Evolutionary conservation across 2,797 vertebrate genomes (phyloP).

Genomic region (Geotrypetes seraphini): DNA sequence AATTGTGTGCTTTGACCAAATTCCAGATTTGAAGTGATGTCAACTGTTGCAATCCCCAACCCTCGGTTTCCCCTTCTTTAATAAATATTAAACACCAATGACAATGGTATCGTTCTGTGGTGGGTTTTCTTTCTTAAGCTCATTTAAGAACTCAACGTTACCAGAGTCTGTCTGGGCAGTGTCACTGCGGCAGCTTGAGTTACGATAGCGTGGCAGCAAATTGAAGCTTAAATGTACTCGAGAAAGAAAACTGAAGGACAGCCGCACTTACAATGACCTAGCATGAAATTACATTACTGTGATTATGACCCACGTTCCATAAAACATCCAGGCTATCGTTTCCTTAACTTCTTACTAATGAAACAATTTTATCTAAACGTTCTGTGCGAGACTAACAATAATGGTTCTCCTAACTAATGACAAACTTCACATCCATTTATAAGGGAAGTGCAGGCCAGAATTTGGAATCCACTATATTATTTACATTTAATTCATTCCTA

Average conservation of each 20-base stretch:
- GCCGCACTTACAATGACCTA: constrained; percentile 14
- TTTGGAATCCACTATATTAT: too few relatives aligned
- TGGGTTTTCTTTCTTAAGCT: neutral
- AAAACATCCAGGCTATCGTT: constrained; percentile 17
- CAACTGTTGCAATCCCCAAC: too few relatives aligned
- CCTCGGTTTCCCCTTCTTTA: too few relatives aligned
- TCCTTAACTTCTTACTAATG: constrained; percentile 1
- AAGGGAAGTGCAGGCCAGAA: too few relatives aligned
- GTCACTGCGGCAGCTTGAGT: neutral
- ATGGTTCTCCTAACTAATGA: constrained; percentile 1
- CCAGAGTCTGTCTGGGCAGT: neutral
- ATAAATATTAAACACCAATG: neutral
- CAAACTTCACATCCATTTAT: too few relatives aligned
- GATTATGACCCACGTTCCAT: constrained; percentile 20
- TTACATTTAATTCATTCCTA: too few relatives aligned
- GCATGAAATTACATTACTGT: constrained; percentile 17
- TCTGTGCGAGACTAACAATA: constrained; percentile 4
- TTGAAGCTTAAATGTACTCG: constrained; percentile 6
- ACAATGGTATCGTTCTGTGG: neutral
- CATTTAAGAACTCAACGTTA: neutral
- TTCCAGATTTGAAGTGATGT: too few relatives aligned
- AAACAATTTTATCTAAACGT: constrained; percentile 23
- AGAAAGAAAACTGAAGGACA: neutral
- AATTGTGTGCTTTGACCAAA: too few relatives aligned
- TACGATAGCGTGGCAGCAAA: neutral